Base-by-base conservation (phyloP, 2,888 invertebrate species). In the Troilus luridus region DNA sequence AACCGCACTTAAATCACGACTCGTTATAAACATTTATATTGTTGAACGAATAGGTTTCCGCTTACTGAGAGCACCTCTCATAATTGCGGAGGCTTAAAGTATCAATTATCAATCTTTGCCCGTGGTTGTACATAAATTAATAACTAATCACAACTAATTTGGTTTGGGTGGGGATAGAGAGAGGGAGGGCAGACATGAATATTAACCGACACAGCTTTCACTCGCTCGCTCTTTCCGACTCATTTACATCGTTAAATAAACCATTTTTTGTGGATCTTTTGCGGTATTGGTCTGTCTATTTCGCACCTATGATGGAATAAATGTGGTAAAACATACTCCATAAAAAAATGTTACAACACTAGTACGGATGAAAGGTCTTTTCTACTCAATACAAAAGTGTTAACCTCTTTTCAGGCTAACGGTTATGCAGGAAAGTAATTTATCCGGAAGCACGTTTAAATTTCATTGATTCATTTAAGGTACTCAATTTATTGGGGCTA, bases 101-200 rank as follows among this genome's bases (percentile, higher is more conserved):
- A 77, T 41, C 72, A 77, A 77, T 77, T 77, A 77, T 41, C 72
- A 77, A 77, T 77, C 72, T 77, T 41, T 77, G 72, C 72, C 8
- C 72, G 72, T 77, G 72, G 72, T 77, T 41, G 41, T 77, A 77
- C 72, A 77, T 77, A 77, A 77, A 77, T 77, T 77, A 77, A 77
- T 77, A 41, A 77, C 41, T 77, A 77, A 77, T 77, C 27, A 77
- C 72, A 77, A 77, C 72, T 77, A 77, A 77, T 77, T 77, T 77
- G 72, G 72, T 19, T 41, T 27, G 27, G 17, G 8, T 2, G 27
- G 9, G 14, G 14, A 14, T 10, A 14, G 59, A 59, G 59, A 3
- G 24, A 24, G 67, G 12, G 14, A 21, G 19, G 62, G n/a, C 5
- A 67, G 72, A 77, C 72, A 77, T 77, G 72, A 77, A 41, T 77